Base-by-base conservation (phyloP, 2,888 invertebrate genomes). In the Smittia aterrima region DNA sequence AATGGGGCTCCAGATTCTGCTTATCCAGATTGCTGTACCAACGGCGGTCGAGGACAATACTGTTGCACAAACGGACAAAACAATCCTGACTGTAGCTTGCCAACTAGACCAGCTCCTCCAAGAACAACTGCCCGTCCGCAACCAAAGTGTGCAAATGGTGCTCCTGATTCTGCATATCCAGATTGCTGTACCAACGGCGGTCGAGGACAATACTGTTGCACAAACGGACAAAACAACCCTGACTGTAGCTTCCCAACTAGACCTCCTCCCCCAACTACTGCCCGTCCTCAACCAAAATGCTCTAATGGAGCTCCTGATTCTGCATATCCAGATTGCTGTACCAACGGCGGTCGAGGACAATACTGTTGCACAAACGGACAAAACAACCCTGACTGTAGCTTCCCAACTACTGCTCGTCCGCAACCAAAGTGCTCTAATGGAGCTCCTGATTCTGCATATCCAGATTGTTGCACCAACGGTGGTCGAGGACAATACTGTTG, bases 341-440 rank as follows among this genome's bases (percentile, higher is more conserved):
- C 16, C 47, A 67, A 41, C 41, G 40, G 41, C 0, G 67, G 67
- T n/a, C 25, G 18, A 40, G 67, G 67, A 0, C 22, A n/a, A 22
- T 67, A 41, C n/a, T 67, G 67, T n/a, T 67, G 67, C 47, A 47
- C 67, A 22, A 67, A 67, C 13, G 67, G 67, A 24, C 13, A 18
- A 9, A 64, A 64, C 27, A 64, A 64, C 27, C 64, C 64, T 2
- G 27, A 64, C 13, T 64, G 27, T 27, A 24, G n/a, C 13, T 18
- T 58, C 20, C 13, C 25, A 64, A 64, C n/a, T 64, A 9, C 58
- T 16, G 11, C 58, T 58, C 47, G 47, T 6, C 47, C 47, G 2
- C 47, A 2, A 47, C 47, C 47, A 47, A 11, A 11, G 11, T 16
- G n/a, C 11, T 16, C 47, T 6, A 47, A 11, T 11, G 16, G 47